Conservation (phyloP, 2,888 invertebrate genomes). For the Autographa pulchrina region DNA sequence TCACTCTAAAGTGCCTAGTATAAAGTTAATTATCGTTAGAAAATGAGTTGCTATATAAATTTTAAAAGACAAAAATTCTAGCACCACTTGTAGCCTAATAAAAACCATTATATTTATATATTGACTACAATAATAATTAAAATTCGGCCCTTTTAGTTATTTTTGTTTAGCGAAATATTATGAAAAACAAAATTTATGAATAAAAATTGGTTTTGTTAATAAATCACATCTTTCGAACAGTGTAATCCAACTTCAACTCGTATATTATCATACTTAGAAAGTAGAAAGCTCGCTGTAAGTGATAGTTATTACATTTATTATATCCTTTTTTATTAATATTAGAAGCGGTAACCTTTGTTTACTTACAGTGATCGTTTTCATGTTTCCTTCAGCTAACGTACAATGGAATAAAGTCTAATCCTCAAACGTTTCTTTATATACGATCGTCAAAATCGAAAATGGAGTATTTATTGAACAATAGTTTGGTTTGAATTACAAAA, state of each 20-base stretch:
- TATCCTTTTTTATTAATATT: neutral
- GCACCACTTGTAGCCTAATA: no score
- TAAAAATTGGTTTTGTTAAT: no score
- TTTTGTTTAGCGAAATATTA: no score
- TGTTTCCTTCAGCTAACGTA: constrained; percentile 68
- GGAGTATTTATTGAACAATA: constrained; percentile 83
- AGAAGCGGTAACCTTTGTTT: neutral
- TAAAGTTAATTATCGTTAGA: constrained; percentile 2
- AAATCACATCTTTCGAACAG: no score
- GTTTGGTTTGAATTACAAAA: constrained; percentile 77
- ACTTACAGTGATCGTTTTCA: constrained; percentile 82
- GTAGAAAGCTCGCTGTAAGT: no score
- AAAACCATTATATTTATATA: no score
- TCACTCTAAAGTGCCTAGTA: constrained; percentile 28
- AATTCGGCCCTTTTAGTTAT: no score
- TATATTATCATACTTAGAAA: no score
- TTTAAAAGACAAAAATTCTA: constrained; percentile 8
- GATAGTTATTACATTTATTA: no score
- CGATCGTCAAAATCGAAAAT: constrained; percentile 79
- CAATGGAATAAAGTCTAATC: constrained; percentile 73
- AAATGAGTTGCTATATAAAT: neutral
- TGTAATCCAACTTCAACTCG: no score
- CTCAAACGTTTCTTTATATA: constrained; percentile 81
- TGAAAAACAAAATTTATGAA: no score
- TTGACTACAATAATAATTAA: no score